These are phyloP conservation scores for Etheostoma perlongum DNA, from an alignment of 2,797 vertebrate genomes.

Conservation along the genomic window DNA sequence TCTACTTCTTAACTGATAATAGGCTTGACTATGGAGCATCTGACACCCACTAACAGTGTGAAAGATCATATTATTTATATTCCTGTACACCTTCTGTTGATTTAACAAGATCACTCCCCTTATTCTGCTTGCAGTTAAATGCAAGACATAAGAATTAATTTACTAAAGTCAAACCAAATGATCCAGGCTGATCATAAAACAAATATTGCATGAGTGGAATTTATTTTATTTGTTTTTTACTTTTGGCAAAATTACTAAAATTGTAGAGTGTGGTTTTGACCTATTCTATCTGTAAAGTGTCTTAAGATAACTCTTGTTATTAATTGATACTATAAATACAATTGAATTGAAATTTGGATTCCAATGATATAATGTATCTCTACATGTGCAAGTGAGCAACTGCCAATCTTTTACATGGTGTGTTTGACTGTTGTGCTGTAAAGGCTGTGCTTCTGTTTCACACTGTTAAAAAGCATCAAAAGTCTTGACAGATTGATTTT, in stretches of 20 bases:
- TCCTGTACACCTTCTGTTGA: constrained; percentile 25
- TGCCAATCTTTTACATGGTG: constrained; percentile 38
- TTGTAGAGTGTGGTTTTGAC: too few relatives aligned
- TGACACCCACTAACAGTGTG: constrained; percentile 18
- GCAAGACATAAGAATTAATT: background rate
- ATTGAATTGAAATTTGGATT: background rate
- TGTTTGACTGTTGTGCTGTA: constrained; percentile 61
- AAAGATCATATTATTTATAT: constrained; percentile 29
- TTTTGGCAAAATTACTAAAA: background rate
- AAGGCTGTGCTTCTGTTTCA: constrained; percentile 55
- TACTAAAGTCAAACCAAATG: constrained; percentile 6
- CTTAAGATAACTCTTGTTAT: too few relatives aligned
- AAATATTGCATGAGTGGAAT: background rate
- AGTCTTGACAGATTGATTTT: constrained; percentile 27
- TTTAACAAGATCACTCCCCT: background rate
- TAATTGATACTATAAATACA: too few relatives aligned
- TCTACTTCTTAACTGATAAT: background rate
- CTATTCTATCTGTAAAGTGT: too few relatives aligned
- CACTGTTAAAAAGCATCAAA: constrained; percentile 49
- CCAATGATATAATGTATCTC: background rate
- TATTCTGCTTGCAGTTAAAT: background rate
- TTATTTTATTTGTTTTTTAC: too few relatives aligned
- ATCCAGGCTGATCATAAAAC: background rate
- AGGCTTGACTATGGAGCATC: background rate
- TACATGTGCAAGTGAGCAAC: background rate